These are phyloP conservation scores for Heliothis peltigera DNA, from an alignment of 2,888 invertebrate genomes.

Conservation along the genomic window DNA sequence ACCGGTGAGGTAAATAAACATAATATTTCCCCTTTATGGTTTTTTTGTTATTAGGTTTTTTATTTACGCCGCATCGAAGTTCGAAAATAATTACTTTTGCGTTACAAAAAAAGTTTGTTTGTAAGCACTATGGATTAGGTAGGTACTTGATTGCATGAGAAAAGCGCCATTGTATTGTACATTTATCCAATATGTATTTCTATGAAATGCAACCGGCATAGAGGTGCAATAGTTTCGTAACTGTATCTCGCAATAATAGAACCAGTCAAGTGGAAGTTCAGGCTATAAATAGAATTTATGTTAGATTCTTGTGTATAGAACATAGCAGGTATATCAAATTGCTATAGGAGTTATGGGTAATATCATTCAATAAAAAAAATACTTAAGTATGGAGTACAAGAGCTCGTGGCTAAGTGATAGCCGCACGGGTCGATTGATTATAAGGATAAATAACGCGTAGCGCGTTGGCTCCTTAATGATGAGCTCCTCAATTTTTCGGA, in stretches of 20 bases:
- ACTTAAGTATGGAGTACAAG: too few relatives aligned
- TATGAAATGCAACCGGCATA: conserved; percentile 22
- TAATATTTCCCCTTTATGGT: neutral
- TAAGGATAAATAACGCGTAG: too few relatives aligned
- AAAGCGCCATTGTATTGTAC: neutral
- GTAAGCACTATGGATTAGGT: neutral
- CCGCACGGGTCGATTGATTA: too few relatives aligned
- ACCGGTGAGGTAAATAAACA: conserved; percentile 77
- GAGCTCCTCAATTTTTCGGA: too few relatives aligned
- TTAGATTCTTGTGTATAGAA: neutral
- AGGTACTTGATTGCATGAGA: neutral
- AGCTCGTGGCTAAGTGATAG: too few relatives aligned
- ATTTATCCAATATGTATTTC: neutral
- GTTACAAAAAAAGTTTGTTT: conserved; percentile 14
- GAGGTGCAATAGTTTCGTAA: conserved; percentile 28
- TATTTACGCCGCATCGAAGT: conserved; percentile 1
- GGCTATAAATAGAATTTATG: conserved; percentile 13
- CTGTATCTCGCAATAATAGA: conserved; percentile 14
- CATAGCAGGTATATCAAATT: conserved; percentile 2
- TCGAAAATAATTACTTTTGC: neutral
- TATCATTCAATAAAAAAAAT: too few relatives aligned
- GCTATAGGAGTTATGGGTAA: neutral
- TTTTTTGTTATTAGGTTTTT: conserved; percentile 5
- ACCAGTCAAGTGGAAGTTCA: conserved; percentile 13
- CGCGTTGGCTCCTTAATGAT: too few relatives aligned